phyloP scores from a whole-genome alignment of 1,140 invertebrate genomes.

The Chrysopa pallens region DNA sequence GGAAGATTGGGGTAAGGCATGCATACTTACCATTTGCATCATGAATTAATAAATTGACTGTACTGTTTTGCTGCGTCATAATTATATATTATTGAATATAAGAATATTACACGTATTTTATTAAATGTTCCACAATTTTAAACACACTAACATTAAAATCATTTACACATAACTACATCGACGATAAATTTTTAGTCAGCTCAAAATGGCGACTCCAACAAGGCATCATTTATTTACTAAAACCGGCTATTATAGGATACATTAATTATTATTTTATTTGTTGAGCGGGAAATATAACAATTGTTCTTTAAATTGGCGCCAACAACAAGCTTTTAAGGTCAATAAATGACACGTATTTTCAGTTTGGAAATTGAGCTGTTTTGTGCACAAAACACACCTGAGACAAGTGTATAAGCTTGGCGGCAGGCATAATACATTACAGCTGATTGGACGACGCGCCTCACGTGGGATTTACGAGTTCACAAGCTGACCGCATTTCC shows the following conservation, averaged over 20 bases:
- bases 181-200: slow-evolving; percentile 20
- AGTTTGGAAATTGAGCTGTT: slow-evolving; percentile 23
- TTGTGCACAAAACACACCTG: slow-evolving; percentile 27
- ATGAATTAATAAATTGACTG: slow-evolving; percentile 43
- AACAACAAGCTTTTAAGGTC: slow-evolving; percentile 3
- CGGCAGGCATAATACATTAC: slow-evolving; percentile 35
- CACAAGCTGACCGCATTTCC: slow-evolving; percentile 4
- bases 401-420: slow-evolving; percentile 27
- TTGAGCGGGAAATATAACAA: slow-evolving; percentile 9
- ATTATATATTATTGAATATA: not conserved
- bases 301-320: slow-evolving; percentile 8
- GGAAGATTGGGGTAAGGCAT: slow-evolving; percentile 3
- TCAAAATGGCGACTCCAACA: slow-evolving; percentile 36
- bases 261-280: not conserved
- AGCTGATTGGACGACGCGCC: slow-evolving; percentile 28
- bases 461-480: slow-evolving; percentile 25
- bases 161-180: slow-evolving; percentile 20
- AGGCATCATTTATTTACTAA: slow-evolving; percentile 22
- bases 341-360: slow-evolving; percentile 12
- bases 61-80: slow-evolving; percentile 40
- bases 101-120: slow-evolving; percentile 1
- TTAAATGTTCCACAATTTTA: not conserved
- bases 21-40: slow-evolving; percentile 40
- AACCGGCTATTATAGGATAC: slow-evolving; percentile 2
- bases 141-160: slow-evolving; percentile 19